Conservation (phyloP, 2,888 invertebrate species). For the Trichogramma evanescens region DNA sequence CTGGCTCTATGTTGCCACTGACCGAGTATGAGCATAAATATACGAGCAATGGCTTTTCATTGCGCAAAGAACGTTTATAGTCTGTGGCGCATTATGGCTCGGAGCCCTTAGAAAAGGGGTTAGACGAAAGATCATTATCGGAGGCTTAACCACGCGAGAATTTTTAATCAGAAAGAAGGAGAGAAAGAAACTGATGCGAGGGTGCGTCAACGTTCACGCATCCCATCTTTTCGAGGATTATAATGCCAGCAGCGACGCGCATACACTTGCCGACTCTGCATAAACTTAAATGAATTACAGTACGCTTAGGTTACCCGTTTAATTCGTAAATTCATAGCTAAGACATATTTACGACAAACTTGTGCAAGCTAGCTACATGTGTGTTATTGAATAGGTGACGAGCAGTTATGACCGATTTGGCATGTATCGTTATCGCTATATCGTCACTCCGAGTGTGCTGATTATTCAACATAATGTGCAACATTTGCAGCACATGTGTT, state of each 20-base stretch:
- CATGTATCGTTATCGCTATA: too few relatives aligned
- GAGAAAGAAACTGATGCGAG: conserved; percentile 21
- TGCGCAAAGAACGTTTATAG: conserved; percentile 40
- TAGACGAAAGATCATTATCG: conserved; percentile 47
- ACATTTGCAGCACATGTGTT: too few relatives aligned
- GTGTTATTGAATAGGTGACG: too few relatives aligned
- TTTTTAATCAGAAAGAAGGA: conserved; percentile 43
- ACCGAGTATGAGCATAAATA: conserved; percentile 44
- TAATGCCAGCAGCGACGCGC: conserved; percentile 34
- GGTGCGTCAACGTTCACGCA: conserved; percentile 37
- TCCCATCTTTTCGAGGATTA: conserved; percentile 39
- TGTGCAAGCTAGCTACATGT: too few relatives aligned
- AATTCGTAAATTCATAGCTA: conserved; percentile 20
- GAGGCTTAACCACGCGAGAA: conserved; percentile 49
- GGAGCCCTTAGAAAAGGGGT: conserved; percentile 38
- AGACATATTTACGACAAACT: too few relatives aligned
- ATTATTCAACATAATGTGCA: too few relatives aligned
- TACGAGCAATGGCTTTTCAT: conserved; percentile 40
- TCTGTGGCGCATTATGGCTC: conserved; percentile 39
- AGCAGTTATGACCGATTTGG: too few relatives aligned
- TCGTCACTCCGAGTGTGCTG: too few relatives aligned
- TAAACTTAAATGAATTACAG: too few relatives aligned
- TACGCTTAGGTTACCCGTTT: conserved; percentile 23
- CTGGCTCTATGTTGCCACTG: conserved; percentile 28
- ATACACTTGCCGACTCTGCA: too few relatives aligned